Evolutionary conservation across 2,113 vertebrate species (phyloP).

Genomic region (Macquaria ambigua): DNA sequence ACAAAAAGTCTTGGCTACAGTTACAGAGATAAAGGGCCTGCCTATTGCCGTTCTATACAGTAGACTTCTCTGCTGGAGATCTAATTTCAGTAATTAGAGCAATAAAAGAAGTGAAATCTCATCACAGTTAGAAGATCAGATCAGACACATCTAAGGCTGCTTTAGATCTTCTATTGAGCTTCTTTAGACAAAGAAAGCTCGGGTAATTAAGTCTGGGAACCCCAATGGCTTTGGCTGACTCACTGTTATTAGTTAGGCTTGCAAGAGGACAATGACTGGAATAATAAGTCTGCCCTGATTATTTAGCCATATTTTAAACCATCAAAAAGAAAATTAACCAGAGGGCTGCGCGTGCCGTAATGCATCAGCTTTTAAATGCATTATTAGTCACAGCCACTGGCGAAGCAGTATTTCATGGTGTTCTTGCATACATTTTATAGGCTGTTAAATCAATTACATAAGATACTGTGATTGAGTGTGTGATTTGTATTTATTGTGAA

Average conservation of each 20-base stretch:
- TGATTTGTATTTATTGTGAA: constrained; percentile 41
- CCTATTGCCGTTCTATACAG: constrained; percentile 24
- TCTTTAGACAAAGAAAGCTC: constrained; percentile 63
- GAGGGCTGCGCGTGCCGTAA: constrained; percentile 9
- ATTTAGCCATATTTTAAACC: constrained; percentile 64
- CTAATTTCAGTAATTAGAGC: constrained; percentile 74
- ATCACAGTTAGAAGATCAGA: constrained; percentile 62
- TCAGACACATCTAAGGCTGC: constrained; percentile 68
- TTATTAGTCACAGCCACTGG: constrained; percentile 28
- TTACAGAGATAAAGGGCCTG: constrained; percentile 38
- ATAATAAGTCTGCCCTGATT: constrained; percentile 67
- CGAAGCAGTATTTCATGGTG: neutral
- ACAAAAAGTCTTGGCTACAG: constrained; percentile 31
- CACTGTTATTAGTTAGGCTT: constrained; percentile 57
- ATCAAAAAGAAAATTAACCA: constrained; percentile 54
- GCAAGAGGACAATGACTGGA: constrained; percentile 55
- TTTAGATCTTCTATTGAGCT: constrained; percentile 69
- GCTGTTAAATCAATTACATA: constrained; percentile 23
- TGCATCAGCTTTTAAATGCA: constrained; percentile 34
- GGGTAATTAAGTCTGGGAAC: constrained; percentile 73
- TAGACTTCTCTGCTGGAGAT: constrained; percentile 57
- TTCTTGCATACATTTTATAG: constrained; percentile 14
- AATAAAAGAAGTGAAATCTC: constrained; percentile 65
- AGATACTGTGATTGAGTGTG: constrained; percentile 8
- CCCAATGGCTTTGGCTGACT: constrained; percentile 69